Conservation (phyloP, 2,113 vertebrate species). For the Atherinomorus stipes region DNA sequence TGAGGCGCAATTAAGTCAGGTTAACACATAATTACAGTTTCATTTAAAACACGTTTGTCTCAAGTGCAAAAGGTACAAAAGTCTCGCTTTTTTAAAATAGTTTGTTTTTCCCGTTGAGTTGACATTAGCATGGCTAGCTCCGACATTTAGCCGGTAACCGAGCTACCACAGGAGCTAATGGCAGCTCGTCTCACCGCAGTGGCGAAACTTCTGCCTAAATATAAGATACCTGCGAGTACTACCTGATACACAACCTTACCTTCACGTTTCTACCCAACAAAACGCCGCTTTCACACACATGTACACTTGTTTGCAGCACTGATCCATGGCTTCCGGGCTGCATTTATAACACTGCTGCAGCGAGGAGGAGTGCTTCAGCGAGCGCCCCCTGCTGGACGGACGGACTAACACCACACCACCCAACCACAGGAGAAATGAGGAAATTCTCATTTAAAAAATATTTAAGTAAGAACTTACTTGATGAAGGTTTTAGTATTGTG, state of each 20-base stretch:
- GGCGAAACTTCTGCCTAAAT: accelerated
- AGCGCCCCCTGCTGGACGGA: conserved; percentile 65
- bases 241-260: conserved; percentile 29
- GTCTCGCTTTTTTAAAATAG: background rate
- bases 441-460: too few species aligned
- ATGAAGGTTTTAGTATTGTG: too few species aligned
- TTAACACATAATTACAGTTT: background rate
- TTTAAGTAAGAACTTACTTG: too few species aligned
- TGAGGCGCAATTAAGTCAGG: background rate
- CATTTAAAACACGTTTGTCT: background rate
- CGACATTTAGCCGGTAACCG: conserved; percentile 5
- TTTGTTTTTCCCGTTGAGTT: background rate
- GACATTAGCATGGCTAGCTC: conserved; percentile 8
- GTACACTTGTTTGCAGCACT: conserved; percentile 24
- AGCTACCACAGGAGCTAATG: background rate
- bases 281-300: conserved; percentile 25
- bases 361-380: background rate
- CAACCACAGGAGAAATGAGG: too few species aligned
- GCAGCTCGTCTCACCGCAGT: background rate
- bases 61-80: too few species aligned
- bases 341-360: conserved; percentile 63
- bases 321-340: conserved; percentile 38
- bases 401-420: background rate
- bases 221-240: background rate
- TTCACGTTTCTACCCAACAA: conserved; percentile 24